These are phyloP conservation scores for Ceratina calcarata DNA, from an alignment of 1,140 invertebrate genomes.

Conservation along the genomic window DNA sequence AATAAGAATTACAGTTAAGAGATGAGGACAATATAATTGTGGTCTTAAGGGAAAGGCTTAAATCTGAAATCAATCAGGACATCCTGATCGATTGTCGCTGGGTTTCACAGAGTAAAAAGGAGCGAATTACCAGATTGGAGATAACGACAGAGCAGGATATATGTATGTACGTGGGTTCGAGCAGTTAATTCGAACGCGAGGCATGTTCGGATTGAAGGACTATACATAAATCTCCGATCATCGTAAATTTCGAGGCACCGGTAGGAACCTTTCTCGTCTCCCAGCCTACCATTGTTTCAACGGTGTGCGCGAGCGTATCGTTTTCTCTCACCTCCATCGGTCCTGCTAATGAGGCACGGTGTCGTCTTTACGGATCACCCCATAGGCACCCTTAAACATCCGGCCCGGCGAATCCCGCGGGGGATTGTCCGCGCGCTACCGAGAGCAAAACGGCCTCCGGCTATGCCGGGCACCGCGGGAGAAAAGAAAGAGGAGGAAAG, in stretches of 20 bases:
- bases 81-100: no score
- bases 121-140: neutral
- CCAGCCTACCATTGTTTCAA: constrained; percentile 28
- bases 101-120: no score
- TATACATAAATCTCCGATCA: constrained; percentile 42
- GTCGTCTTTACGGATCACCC: constrained; percentile 62
- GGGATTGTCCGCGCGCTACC: constrained; percentile 30
- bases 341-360: constrained; percentile 51
- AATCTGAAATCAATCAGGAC: no score
- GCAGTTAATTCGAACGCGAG: constrained; percentile 34
- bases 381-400: constrained; percentile 50
- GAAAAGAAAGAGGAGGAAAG: constrained; percentile 51
- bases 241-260: constrained; percentile 32
- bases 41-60: no score
- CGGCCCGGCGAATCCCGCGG: constrained; percentile 19
- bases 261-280: neutral
- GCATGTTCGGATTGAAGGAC: constrained; percentile 30
- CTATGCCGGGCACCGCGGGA: neutral
- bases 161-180: neutral
- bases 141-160: constrained; percentile 21
- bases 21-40: no score
- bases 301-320: constrained; percentile 21
- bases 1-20: no score
- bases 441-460: constrained; percentile 30
- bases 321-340: constrained; percentile 42